These are phyloP conservation scores for Aquatica leii DNA, from an alignment of 2,888 invertebrate genomes.

Conservation along the genomic window DNA sequence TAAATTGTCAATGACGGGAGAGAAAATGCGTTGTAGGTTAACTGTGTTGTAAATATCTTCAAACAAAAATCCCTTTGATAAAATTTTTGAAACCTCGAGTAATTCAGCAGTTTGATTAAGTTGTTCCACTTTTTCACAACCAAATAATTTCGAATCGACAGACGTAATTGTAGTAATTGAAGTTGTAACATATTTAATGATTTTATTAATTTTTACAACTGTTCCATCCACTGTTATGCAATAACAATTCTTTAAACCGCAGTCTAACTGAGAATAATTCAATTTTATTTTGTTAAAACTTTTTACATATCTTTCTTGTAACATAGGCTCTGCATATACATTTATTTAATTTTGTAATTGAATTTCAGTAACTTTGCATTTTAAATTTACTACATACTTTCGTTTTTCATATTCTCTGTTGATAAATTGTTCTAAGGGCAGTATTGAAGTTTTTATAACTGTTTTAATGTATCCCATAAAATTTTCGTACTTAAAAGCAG, in stretches of 20 bases:
- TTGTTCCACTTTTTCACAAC: slow-evolving; percentile 4
- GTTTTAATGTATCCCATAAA: slow-evolving; percentile 1
- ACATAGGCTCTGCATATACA: background rate
- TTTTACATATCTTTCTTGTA: background rate
- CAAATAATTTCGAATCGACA: background rate
- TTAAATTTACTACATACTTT: background rate
- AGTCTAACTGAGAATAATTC: background rate
- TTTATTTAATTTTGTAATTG: background rate
- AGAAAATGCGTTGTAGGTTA: too few species aligned
- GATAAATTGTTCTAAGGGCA: slow-evolving; percentile 1
- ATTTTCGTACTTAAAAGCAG: slow-evolving; percentile 10
- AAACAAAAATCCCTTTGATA: background rate
- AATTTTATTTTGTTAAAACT: background rate
- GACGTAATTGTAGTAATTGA: background rate
- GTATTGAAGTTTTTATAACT: background rate
- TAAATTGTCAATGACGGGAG: too few species aligned
- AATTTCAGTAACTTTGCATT: background rate
- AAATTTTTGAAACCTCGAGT: background rate
- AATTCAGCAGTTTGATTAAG: background rate
- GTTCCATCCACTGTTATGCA: background rate
- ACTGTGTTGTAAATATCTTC: slow-evolving; percentile 5
- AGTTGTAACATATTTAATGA: background rate
- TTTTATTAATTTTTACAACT: slow-evolving; percentile 2
- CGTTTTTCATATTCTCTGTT: slow-evolving; percentile 3
- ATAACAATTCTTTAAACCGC: background rate